A percentile compares a stretch with the other conserved stretches of the same genome.
Evolutionary conservation across 2,797 vertebrate species (phyloP).

Genomic region (Cyprinodon diabolis): DNA sequence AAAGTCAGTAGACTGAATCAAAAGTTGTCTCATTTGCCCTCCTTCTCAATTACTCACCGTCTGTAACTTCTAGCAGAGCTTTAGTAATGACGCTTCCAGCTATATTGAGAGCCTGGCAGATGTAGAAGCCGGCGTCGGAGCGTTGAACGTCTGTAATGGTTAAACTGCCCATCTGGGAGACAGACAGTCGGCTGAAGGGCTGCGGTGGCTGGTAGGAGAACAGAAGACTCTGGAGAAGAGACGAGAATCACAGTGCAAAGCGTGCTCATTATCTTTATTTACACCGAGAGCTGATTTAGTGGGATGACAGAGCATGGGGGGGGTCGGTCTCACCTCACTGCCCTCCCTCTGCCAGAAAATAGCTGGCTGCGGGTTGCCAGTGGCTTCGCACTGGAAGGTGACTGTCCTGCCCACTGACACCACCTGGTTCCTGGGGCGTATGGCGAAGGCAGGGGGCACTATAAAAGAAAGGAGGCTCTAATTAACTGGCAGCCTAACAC

Average conservation of each 20-base stretch:
- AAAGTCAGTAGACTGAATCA: constrained; percentile 18
- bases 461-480: constrained; percentile 48
- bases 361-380: constrained; percentile 93
- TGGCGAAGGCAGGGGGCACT: constrained; percentile 93
- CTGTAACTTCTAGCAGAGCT: constrained; percentile 92
- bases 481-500: constrained; percentile 47
- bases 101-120: constrained; percentile 96
- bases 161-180: constrained; percentile 93
- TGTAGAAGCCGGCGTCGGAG: constrained; percentile 92
- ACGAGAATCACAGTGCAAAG: constrained; percentile 38
- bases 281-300: constrained; percentile 31
- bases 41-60: constrained; percentile 83
- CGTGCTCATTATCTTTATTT: constrained; percentile 28
- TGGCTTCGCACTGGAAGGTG: constrained; percentile 94
- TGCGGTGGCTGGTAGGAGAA: constrained; percentile 95
- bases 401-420: constrained; percentile 89
- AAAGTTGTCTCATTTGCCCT: constrained; percentile 15
- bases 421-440: constrained; percentile 92
- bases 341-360: constrained; percentile 97
- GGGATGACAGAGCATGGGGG: constrained; percentile 37
- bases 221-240: constrained; percentile 86
- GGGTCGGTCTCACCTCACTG: constrained; percentile 87
- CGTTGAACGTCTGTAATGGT: constrained; percentile 90
- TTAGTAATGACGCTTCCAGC: constrained; percentile 96
- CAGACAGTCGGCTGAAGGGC: constrained; percentile 90